Evolutionary conservation across 2,113 vertebrate species (phyloP), one percentile per base, ranked within the genome.

Genomic region (Raphicerus campestris): DNA sequence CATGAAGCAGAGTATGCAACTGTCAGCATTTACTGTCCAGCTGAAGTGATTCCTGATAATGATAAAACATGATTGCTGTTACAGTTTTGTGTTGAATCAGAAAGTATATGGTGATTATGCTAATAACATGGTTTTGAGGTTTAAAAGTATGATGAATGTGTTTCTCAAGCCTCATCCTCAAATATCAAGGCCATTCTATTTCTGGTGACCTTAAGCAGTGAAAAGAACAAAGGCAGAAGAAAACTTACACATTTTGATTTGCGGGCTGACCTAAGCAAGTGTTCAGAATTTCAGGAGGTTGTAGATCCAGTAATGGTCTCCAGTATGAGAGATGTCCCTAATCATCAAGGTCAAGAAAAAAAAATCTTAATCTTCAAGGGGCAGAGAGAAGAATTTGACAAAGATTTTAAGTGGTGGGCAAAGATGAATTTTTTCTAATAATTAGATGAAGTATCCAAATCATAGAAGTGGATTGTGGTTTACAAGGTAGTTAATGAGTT

Each of bases 21-120:
- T 88, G 47, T 45, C 83, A 90, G 85, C 60, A 78, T 92, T 90
- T 96, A 89, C 96, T 95, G 94, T 95, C 60, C 85, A 82, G 42
- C 4, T 95, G 60, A 96, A 97, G 63, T 47, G 49, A 97, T 94
- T 96, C 24, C 47, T 94, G 55, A 83, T 60, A 42, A 91, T 63
- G 87, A 88, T 70, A 92, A 85, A 73, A 17, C 9, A 10, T 86
- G 81, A 96, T 60, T 86, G 70, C 55, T 85, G 24, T 88, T 82
- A 75, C 53, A 91, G 24, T 83, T 95, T 82, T 56, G 56, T 10
- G 14, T 10, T 87, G 77, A 87, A 82, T 96, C 81, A 66, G 88
- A 82, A 93, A 86, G 17, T 61, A 78, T 42, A 70, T 4, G 47
- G 47, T 66, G 60, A 96, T 75, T 96, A 96, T 53, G 53, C 22